These are phyloP conservation scores for Xylocopa sonorina DNA, from an alignment of 1,140 invertebrate species.

Conservation along the genomic window DNA sequence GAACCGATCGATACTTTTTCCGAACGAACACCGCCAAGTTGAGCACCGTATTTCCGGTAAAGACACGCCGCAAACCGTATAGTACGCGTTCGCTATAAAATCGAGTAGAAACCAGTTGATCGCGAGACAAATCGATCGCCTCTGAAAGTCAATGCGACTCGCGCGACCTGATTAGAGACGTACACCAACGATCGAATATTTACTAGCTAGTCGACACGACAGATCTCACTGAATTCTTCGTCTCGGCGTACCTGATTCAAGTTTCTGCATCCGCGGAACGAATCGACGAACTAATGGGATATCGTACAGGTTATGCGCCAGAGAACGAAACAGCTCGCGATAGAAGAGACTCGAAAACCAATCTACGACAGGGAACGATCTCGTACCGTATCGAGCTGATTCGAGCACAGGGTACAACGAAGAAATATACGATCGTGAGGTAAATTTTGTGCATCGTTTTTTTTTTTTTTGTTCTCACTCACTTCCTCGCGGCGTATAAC, in stretches of 20 bases:
- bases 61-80: slow-evolving; percentile 23
- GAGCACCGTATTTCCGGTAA: slow-evolving; percentile 50
- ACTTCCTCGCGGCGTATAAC: slow-evolving; percentile 97
- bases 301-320: slow-evolving; percentile 3
- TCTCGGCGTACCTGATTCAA: not conserved
- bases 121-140: not conserved
- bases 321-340: not conserved
- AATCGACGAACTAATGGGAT: not conserved
- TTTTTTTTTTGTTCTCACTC: no score
- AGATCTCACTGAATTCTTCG: not conserved
- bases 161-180: not conserved
- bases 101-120: not conserved
- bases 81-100: slow-evolving; percentile 16
- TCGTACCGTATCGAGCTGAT: slow-evolving; percentile 25
- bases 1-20: slow-evolving; percentile 44
- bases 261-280: not conserved
- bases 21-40: slow-evolving; percentile 21
- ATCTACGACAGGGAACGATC: not conserved
- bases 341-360: slow-evolving; percentile 8
- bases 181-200: not conserved
- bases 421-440: slow-evolving; percentile 4
- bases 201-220: no score
- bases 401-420: slow-evolving; percentile 24
- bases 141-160: not conserved
- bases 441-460: no score